These are phyloP conservation scores for Serilophus lunatus DNA, from an alignment of 2,113 vertebrate genomes.

Conservation along the genomic window DNA sequence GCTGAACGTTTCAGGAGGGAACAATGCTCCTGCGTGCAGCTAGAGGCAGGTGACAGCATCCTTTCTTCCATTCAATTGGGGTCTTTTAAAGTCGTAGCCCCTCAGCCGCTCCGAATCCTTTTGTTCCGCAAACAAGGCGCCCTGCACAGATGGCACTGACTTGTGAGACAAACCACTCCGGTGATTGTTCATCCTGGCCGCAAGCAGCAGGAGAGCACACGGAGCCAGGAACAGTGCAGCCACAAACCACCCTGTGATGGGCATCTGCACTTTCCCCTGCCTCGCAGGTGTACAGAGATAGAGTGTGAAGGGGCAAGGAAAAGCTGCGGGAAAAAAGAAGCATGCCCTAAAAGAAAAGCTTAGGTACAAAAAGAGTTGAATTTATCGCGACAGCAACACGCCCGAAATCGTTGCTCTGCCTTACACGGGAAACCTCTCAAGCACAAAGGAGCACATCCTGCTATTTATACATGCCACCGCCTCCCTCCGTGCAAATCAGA, in stretches of 20 bases:
- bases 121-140: constrained; percentile 16
- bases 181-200: background rate
- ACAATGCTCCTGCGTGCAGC: background rate
- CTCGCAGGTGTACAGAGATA: fast-evolving
- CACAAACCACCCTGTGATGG: background rate
- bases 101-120: constrained; percentile 3
- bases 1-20: background rate
- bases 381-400: background rate
- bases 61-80: background rate
- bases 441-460: constrained; percentile 29
- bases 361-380: background rate
- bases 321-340: background rate
- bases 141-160: constrained; percentile 53
- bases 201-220: background rate
- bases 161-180: background rate
- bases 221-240: background rate
- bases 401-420: background rate
- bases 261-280: background rate
- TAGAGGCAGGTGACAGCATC: background rate
- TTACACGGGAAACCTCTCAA: background rate
- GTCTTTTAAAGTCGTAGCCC: background rate
- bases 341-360: background rate
- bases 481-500: background rate
- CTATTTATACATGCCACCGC: background rate
- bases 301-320: fast-evolving